Evolutionary conservation across 2,888 invertebrate species (phyloP), one percentile per base, ranked within the genome.

Genomic region (Eumacrocentrus americanus): DNA sequence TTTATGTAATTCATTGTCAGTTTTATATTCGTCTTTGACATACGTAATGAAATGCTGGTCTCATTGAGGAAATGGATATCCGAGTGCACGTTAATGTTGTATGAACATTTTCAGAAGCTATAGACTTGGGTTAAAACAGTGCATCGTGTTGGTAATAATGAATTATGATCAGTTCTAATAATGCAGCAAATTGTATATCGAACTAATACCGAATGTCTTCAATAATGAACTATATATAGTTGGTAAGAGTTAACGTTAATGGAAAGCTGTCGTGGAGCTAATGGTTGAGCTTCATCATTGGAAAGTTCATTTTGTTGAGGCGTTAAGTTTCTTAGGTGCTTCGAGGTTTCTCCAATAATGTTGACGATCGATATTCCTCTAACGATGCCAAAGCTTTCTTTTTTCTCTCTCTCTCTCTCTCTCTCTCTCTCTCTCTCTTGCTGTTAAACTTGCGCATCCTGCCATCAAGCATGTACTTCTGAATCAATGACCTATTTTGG

Each of bases 221-320:
- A 42, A 42, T 42, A 42, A 42, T 42, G 7, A 42, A 20, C 20
- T 6, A 14, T 14, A 42, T 6, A 16, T 18, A n/a, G 20, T 7
- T 42, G 20, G 9, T 42, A 20, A n/a, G n/a, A n/a, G n/a, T n/a
- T n/a, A 42, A 42, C 20, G 42, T 20, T 42, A 42, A 42, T 42
- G 42, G 42, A 6, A 3, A 42, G 9, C 18, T 42, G 42, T 18
- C 42, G n/a, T 9, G 42, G n/a, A 42, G n/a, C 11, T 18, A 42
- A 42, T 42, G 42, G 42, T 3, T 42, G 20, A 18, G n/a, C 42
- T 42, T n/a, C 42, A 42, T 42, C 42, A 42, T 42, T 42, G 2
- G 9, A 11, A 42, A 18, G 42, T 18, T 42, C 20, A 42, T 42
- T 42, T 42, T 6, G 6, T n/a, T 9, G 4, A 42, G 20, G 42